Conservation (phyloP, 1,140 invertebrate species). For the Pteromalus puparum region DNA sequence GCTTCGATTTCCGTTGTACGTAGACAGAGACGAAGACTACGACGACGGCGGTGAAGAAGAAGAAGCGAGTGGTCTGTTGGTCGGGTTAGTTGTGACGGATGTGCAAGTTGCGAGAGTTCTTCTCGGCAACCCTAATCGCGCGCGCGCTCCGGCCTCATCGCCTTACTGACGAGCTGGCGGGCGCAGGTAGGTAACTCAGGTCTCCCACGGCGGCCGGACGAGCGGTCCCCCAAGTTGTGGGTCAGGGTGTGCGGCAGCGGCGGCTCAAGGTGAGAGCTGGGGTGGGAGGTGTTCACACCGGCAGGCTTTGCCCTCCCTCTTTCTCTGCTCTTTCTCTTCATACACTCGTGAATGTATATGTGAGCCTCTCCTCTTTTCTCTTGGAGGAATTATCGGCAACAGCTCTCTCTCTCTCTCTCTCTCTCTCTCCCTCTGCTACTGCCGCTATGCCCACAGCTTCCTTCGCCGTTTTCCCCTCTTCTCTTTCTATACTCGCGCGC, state of each 20-base stretch:
- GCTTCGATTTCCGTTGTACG: no score
- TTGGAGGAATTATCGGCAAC: not conserved
- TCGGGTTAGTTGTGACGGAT: not conserved
- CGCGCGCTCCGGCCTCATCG: slow-evolving; percentile 44
- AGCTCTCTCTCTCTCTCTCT: not conserved
- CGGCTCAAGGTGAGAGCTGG: slow-evolving; percentile 36
- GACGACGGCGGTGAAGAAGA: no score
- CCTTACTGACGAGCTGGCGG: slow-evolving; percentile 22
- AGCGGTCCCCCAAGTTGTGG: slow-evolving; percentile 42
- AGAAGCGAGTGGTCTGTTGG: not conserved
- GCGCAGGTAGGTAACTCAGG: not conserved
- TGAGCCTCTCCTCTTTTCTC: slow-evolving; percentile 5
- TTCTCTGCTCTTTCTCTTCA: slow-evolving; percentile 27
- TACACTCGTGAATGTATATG: not conserved
- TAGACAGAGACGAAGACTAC: not conserved
- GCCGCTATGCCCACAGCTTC: slow-evolving; percentile 38
- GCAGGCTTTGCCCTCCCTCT: slow-evolving; percentile 21
- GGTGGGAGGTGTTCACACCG: slow-evolving; percentile 40
- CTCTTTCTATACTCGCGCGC: slow-evolving; percentile 33
- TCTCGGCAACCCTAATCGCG: slow-evolving; percentile 39
- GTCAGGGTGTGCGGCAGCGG: slow-evolving; percentile 49
- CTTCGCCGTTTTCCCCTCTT: slow-evolving; percentile 53
- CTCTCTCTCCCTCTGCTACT: not conserved
- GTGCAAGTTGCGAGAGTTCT: not conserved
- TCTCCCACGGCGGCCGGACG: not conserved